These are phyloP conservation scores for Cheirogaleus medius DNA, from an alignment of 2,113 vertebrate species.

Conservation along the genomic window DNA sequence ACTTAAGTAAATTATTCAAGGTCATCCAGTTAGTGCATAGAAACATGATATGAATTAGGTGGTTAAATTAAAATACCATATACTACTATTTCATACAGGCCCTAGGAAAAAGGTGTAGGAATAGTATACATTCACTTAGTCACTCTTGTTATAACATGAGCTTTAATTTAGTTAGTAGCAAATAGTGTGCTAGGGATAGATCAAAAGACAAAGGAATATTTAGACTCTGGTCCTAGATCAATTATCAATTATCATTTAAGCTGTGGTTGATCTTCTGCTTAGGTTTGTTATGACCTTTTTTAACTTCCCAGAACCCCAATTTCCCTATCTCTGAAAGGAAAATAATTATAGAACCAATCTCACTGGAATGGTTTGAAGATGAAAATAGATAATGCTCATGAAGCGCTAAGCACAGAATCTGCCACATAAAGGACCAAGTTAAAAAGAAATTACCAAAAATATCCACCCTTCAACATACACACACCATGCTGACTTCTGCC, in stretches of 20 bases:
- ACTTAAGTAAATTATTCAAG: neutral
- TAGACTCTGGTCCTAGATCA: neutral
- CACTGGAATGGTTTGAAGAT: neutral
- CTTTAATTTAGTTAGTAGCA: neutral
- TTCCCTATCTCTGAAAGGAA: neutral
- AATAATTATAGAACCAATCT: neutral
- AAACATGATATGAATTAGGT: neutral
- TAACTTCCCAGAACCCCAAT: neutral
- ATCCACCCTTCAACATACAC: neutral
- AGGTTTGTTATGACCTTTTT: neutral
- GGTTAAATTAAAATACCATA: neutral
- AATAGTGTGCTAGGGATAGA: neutral
- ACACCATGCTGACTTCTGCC: neutral
- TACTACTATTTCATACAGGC: neutral
- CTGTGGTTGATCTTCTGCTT: neutral
- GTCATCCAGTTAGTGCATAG: neutral
- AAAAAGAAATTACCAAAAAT: neutral
- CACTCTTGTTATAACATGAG: neutral
- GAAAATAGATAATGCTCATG: neutral
- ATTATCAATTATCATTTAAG: neutral
- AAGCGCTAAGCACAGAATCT: neutral
- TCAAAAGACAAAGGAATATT: neutral
- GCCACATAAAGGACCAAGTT: neutral
- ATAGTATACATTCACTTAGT: neutral
- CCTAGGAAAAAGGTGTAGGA: neutral